Evolutionary conservation across 2,113 vertebrate genomes (phyloP).

Genomic region (Microcebus jonahi): DNA sequence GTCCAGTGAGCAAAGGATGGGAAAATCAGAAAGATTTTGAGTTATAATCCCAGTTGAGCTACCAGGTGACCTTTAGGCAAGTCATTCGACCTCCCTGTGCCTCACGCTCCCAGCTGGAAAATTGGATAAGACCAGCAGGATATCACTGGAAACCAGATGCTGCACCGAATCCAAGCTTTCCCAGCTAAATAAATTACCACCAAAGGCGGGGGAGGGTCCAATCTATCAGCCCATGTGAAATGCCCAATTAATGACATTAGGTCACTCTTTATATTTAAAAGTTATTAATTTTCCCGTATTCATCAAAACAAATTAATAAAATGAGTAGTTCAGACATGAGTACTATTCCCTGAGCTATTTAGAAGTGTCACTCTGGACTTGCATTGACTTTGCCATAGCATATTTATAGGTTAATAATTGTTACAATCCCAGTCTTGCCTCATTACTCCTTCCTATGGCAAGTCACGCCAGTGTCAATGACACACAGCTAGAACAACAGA

Average conservation of each 20-base stretch:
- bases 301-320: slow-evolving; percentile 62
- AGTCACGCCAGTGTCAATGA: slow-evolving; percentile 68
- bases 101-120: slow-evolving; percentile 73
- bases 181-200: slow-evolving; percentile 72
- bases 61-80: slow-evolving; percentile 68
- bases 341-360: slow-evolving; percentile 61
- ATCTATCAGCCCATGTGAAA: slow-evolving; percentile 53
- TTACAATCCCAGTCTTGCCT: slow-evolving; percentile 70
- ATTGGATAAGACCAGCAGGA: slow-evolving; percentile 74
- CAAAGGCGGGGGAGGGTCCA: slow-evolving; percentile 3
- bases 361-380: slow-evolving; percentile 53
- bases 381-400: slow-evolving; percentile 52
- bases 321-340: slow-evolving; percentile 4
- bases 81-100: slow-evolving; percentile 68
- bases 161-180: slow-evolving; percentile 67
- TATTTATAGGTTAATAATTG: slow-evolving; percentile 74
- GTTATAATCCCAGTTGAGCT: slow-evolving; percentile 73
- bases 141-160: slow-evolving; percentile 76
- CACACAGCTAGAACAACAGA: slow-evolving; percentile 73
- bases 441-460: slow-evolving; percentile 83
- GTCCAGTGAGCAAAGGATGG: slow-evolving; percentile 72
- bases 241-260: slow-evolving; percentile 71
- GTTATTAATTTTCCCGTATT: slow-evolving; percentile 37
- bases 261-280: slow-evolving; percentile 64
- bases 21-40: slow-evolving; percentile 74